These are phyloP conservation scores for Parapsyche elsis DNA, from an alignment of 1,140 invertebrate genomes.

Conservation along the genomic window DNA sequence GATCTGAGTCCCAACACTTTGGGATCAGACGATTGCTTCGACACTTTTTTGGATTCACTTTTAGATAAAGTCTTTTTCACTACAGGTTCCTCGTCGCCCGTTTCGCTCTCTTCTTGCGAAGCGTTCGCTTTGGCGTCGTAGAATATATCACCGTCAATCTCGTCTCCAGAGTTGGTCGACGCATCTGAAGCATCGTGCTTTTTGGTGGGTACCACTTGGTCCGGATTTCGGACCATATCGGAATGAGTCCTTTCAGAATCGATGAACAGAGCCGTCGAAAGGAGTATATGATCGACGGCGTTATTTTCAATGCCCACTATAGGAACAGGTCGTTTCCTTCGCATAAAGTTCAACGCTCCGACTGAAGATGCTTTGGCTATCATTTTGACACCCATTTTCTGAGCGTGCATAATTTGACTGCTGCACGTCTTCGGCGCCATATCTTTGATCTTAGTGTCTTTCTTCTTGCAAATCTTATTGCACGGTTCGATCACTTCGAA, in stretches of 20 bases:
- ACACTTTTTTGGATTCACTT: not conserved
- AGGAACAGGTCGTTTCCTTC: constrained; percentile 61
- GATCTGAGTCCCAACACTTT: not conserved
- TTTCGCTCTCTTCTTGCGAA: constrained; percentile 30
- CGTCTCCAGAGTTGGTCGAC: constrained; percentile 56
- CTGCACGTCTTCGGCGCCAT: constrained; percentile 60
- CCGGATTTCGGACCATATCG: constrained; percentile 40
- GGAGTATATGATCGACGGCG: constrained; percentile 58
- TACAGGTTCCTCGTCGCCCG: constrained; percentile 1
- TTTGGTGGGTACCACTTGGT: constrained; percentile 12
- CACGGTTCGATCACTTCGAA: constrained; percentile 60
- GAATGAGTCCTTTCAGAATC: constrained; percentile 63
- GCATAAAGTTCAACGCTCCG: constrained; percentile 63
- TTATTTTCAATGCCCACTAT: constrained; percentile 50
- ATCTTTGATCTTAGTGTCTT: constrained; percentile 64
- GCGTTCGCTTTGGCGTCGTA: constrained; percentile 45
- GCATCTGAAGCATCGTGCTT: constrained; percentile 56
- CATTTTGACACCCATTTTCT: constrained; percentile 58
- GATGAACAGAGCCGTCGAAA: constrained; percentile 62
- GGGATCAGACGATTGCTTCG: not conserved
- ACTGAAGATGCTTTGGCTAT: constrained; percentile 60
- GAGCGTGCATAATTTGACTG: constrained; percentile 60
- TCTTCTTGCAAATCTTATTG: constrained; percentile 61
- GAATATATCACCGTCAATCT: constrained; percentile 45
- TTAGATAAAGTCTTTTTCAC: not conserved